phyloP scores from a whole-genome alignment of 2,113 vertebrate species.

The Anguilla rostrata region DNA sequence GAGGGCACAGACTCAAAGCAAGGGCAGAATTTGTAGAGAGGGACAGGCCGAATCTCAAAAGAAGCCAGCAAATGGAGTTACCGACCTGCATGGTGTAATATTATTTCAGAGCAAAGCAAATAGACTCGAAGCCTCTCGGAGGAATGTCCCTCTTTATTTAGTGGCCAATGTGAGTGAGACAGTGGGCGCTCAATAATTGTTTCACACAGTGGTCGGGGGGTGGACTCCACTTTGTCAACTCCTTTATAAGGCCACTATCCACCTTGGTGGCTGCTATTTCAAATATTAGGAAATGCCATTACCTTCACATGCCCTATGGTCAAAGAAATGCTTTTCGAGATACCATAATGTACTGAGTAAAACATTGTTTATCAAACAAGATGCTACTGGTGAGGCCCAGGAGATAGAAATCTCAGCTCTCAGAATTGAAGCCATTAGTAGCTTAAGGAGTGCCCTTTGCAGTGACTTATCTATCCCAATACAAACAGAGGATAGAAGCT shows the following conservation, averaged over 20 bases:
- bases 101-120: constrained; percentile 1
- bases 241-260: neutral
- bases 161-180: neutral
- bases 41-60: neutral
- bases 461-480: neutral
- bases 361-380: constrained; percentile 7
- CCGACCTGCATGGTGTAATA: neutral
- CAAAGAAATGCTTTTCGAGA: neutral
- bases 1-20: neutral
- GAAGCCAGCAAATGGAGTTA: neutral
- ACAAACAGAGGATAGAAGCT: constrained; percentile 21
- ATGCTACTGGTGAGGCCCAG: neutral
- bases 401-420: constrained; percentile 4
- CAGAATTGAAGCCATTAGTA: neutral
- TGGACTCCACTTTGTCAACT: neutral
- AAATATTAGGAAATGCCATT: constrained; percentile 10
- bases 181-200: neutral
- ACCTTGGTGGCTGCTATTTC: neutral
- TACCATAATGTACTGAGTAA: neutral
- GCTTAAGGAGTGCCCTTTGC: neutral
- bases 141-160: neutral
- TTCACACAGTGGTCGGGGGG: neutral
- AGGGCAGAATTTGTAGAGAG: neutral
- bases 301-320: neutral
- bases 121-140: neutral